Evolutionary conservation across 2,113 vertebrate species (phyloP), one percentile per base, ranked within the genome.

Genomic region (Scolopax mira): DNA sequence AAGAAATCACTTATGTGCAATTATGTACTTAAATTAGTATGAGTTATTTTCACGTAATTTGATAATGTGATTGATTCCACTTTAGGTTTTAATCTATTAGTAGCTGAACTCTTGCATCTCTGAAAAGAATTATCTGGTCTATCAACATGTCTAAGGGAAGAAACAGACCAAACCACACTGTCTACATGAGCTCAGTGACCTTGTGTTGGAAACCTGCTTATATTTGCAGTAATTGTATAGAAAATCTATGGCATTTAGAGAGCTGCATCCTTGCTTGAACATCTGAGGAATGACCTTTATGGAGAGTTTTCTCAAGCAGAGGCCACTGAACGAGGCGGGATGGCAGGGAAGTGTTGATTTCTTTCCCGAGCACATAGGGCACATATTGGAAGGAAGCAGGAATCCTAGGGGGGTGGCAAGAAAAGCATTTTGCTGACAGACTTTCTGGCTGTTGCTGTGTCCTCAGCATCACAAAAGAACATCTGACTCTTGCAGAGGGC

Each of bases 401-500:
- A 79, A 9, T 44, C 52, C 74, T 16, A 79, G 73, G 58, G 88
- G n/a, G 11, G 33, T 91, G 91, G 86, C 85, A 93, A 77, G 78
- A 79, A 54, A 57, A 85, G 42, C 75, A 2, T 83, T 85, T 90
- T 94, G 39, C 35, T 31, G 1, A 4, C 78, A 60, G 31, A 3
- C 62, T 54, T 79, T 82, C 37, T 90, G 82, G 1, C 25, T 35
- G 21, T 33, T 46, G 62, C 25, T 62, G 48, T 67, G 62, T n/a
- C 74, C 85, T 91, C 33, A 8, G 22, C 31, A n/a, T 72, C 85
- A 52, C n/a, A 61, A 49, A 75, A 41, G 71, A 61, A 33, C 33
- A 31, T 60, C 79, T 83, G 91, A 66, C 16, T 48, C 66, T 35
- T 21, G 84, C 81, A 80, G 75, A 42, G 64, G 67, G 49, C 75